Base-by-base conservation (phyloP, 2,113 vertebrate species). In the Hippocampus mohnikei region DNA sequence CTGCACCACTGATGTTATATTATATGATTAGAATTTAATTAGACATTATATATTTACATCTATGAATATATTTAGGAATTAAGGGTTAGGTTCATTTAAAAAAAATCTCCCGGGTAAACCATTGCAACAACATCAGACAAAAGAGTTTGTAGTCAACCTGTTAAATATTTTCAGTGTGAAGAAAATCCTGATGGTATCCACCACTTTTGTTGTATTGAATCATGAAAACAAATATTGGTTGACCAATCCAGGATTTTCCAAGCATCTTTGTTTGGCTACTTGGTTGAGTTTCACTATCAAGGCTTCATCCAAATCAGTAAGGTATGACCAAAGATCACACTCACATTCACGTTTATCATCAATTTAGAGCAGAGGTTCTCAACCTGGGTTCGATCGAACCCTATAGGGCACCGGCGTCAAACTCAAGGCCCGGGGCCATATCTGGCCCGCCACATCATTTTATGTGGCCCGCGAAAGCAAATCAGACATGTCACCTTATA, bases 211-310 rank as follows among this genome's bases (percentile, higher is more conserved):
- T 53, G 52, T 55, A 55, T 23, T 55, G 21, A 11, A 23, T 21
- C 52, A 55, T 55, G 52, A 55, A 55, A 8, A 55, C 21, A 55
- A n/a, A 55, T 55, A 55, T 55, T 55, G 52, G 52, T 55, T 55
- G 52, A 55, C 21, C 52, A 55, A 55, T 55, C 8, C 52, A 23
- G 52, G 52, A 55, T 23, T 55, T 55, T 55, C 52, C 52, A 10
- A n/a, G 21, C 52, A 11, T 55, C 3, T 55, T 55, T 55, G 52
- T n/a, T 55, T 55, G 21, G n/a, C 52, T 8, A 6, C 8, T 55
- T 10, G n/a, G 52, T 23, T 55, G 9, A n/a, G 8, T n/a, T 55
- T 55, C 11, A n/a, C 2, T 55, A 10, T 55, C 52, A 55, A 55
- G n/a, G 23, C n/a, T 23, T 9, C 8, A n/a, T 21, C 52, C 52